Percentiles rank a stretch among this genome's conserved stretches.
Evolutionary conservation across 2,888 invertebrate genomes (phyloP).

Genomic region (Watsonalla cultraria): DNA sequence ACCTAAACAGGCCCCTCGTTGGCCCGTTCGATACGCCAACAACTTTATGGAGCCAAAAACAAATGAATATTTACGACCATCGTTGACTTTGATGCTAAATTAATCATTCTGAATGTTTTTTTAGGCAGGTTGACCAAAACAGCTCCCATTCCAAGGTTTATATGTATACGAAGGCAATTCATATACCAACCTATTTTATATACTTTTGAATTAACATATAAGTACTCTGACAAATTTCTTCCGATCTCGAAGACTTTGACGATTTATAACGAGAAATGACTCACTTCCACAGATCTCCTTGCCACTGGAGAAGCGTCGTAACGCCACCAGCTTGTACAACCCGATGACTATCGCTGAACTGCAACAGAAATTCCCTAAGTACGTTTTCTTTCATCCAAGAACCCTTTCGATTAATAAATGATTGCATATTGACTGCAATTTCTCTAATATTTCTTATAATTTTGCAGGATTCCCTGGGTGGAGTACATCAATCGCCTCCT

Average conservation of each 20-base stretch:
- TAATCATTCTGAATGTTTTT: constrained; percentile 23
- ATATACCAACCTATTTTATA: too few species aligned
- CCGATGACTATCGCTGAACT: constrained; percentile 91
- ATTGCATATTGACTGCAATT: background rate
- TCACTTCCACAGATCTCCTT: constrained; percentile 83
- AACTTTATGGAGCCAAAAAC: constrained; percentile 35
- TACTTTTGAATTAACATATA: too few species aligned
- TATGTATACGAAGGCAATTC: background rate
- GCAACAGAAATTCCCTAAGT: constrained; percentile 84
- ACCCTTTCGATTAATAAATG: too few species aligned
- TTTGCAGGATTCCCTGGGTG: constrained; percentile 84
- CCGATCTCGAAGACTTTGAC: too few species aligned
- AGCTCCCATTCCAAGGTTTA: constrained; percentile 25
- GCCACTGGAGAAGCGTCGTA: constrained; percentile 93
- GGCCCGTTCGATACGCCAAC: constrained; percentile 11
- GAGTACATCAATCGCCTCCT: constrained; percentile 91
- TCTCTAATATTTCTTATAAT: background rate
- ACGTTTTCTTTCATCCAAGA: constrained; percentile 14
- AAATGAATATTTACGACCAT: constrained; percentile 39
- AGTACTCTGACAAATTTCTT: too few species aligned
- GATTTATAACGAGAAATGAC: too few species aligned
- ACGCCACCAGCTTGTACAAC: constrained; percentile 94
- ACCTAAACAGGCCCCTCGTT: constrained; percentile 24
- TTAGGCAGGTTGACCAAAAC: constrained; percentile 25
- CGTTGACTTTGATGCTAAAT: constrained; percentile 38